Evolutionary conservation across 2,888 invertebrate genomes (phyloP), one percentile per base, ranked within the genome.

Genomic region (Drosophila birchii): DNA sequence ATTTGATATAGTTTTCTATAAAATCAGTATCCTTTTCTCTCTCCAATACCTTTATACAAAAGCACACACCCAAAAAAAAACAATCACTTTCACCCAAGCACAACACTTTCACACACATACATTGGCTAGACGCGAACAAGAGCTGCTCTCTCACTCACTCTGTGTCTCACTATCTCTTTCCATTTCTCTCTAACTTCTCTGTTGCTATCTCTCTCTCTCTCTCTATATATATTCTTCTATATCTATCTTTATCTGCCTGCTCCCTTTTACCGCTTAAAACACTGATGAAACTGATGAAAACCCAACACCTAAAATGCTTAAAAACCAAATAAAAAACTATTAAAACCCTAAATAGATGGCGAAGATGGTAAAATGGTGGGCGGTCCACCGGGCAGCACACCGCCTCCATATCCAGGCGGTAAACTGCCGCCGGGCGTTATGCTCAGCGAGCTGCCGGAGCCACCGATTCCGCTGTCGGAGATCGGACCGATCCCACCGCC

Each of bases 401-500:
- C 92, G 60, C 92, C 92, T 56, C 91, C 92, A 5, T 92, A 91
- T 83, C 84, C 88, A n/a, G 80, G 80, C 14, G 82, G 81, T 44
- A 90, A 91, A 74, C 77, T 91, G 79, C 90, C 90, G 79, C 94
- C 94, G 81, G 94, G 94, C 80, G 94, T 97, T 90, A 95, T 96
- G 94, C 94, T 97, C 88, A 96, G 96, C 84, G 97, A 97, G 92
- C 94, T 97, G 91, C 97, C 97, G 81, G 97, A 97, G 93, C 97
- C 97, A 81, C 97, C 97, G 83, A 97, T 98, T 91, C 97, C 97
- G 63, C 94, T 98, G 78, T 97, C 97, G 79, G 98, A 98, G 91
- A 98, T 98, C 93, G 98, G 98, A 77, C 98, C 97, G 80, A 97
- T 97, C 92, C 97, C 97, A 90, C 98, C 98, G 89, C 98, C 98